Evolutionary conservation across 2,888 invertebrate species (phyloP), one percentile per base, ranked within the genome.

Genomic region (Kuschelorhynchus macadamiae): DNA sequence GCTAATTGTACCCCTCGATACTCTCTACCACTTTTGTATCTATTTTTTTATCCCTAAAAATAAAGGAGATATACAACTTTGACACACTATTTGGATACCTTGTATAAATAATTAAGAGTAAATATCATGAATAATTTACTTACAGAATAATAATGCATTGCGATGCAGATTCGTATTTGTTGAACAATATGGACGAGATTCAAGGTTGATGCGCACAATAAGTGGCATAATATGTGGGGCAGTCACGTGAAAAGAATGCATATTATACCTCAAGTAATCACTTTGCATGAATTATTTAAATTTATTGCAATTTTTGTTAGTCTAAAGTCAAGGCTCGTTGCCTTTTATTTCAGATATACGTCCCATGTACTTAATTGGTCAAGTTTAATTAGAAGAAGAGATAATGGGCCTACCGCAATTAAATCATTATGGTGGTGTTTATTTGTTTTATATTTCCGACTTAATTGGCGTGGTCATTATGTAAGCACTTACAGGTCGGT

Each of bases 321-420:
- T 61, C 41, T 61, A 50, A 61, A 50, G 50, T 61, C 60, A 61
- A 61, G 60, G 60, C 42, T 18, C 42, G n/a, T 30, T 25, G 18
- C 42, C 41, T 50, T 59, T 61, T 50, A 41, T 42, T 25, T 36
- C 17, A 49, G 46, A 49, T 17, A 12, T 20, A 30, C 17, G 39
- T 39, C 17, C 49, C 14, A 49, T 49, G 16, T 47, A 25, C 12
- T 39, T 49, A 49, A 59, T 49, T 49, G 46, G 59, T 21, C 25
- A 59, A 39, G 59, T 25, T 25, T 3, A 25, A 25, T 25, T 25
- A 7, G 7, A 25, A 25, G 25, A 25, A 7, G 25, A 25, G 25
- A 5, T 25, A 25, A 25, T 25, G 7, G 25, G 7, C 7, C 25
- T 25, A 25, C 25, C 25, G 25, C 25, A 25, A 25, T 25, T 7